phyloP scores from a whole-genome alignment of 2,113 vertebrate species.

The Neopipo cinnamomea region DNA sequence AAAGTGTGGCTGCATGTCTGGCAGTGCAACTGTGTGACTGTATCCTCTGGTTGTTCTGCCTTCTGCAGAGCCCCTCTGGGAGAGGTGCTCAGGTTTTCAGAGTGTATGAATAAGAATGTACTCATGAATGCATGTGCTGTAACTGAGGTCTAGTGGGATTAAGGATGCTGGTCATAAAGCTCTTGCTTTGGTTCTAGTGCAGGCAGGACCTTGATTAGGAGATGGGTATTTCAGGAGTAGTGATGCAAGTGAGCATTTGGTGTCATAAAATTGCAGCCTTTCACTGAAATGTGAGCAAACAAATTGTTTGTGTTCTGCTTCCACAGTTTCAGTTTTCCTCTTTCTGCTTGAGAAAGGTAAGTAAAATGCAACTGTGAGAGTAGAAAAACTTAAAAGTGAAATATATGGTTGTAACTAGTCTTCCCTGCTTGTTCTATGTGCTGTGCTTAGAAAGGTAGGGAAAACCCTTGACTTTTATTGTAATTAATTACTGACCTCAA shows the following conservation, averaged over 20 bases:
- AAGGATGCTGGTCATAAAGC: neutral
- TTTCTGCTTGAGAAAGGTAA: neutral
- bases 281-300: neutral
- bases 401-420: neutral
- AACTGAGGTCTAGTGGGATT: neutral
- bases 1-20: neutral
- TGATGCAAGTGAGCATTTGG: neutral
- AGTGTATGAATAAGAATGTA: neutral
- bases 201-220: neutral
- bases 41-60: neutral
- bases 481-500: neutral
- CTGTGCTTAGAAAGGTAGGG: neutral
- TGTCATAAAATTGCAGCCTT: neutral
- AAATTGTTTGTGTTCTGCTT: neutral
- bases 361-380: neutral
- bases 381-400: neutral
- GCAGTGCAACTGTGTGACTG: rapidly evolving
- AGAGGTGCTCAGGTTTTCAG: neutral
- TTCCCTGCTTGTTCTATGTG: neutral
- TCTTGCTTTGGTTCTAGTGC: neutral
- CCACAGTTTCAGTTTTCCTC: neutral
- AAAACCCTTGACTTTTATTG: neutral
- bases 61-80: neutral
- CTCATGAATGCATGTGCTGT: neutral
- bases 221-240: neutral